Conservation (phyloP, 2,797 vertebrate species). For the Phrynocephalus vlangalii region DNA sequence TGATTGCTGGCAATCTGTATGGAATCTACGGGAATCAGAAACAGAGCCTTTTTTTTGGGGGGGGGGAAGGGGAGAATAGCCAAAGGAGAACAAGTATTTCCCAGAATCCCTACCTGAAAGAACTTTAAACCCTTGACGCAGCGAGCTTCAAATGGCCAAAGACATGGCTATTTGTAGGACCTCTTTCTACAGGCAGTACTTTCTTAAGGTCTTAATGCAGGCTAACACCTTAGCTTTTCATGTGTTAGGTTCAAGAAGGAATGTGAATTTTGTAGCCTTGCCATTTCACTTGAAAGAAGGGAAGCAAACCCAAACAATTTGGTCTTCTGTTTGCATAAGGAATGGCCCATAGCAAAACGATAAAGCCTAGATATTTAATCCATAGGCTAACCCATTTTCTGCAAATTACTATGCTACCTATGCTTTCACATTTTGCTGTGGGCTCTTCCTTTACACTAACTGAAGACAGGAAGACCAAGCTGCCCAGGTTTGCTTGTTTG, state of each 20-base stretch:
- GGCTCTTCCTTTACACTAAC: neutral
- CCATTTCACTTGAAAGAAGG: no score
- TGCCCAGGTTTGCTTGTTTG: no score
- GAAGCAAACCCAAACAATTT: no score
- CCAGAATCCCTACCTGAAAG: neutral
- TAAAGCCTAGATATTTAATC: no score
- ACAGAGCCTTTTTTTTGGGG: neutral
- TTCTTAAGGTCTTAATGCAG: neutral
- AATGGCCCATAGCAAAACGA: no score
- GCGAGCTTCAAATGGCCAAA: neutral
- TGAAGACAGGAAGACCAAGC: neutral
- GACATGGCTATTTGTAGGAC: no score
- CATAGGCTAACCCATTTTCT: no score
- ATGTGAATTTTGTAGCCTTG: no score
- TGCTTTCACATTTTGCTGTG: neutral
- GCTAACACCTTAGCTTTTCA: no score
- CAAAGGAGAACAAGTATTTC: neutral
- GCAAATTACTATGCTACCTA: neutral
- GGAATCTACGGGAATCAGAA: neutral
- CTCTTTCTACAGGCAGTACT: neutral
- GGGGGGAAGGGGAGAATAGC: neutral
- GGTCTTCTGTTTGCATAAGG: no score
- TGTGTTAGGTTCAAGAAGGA: no score
- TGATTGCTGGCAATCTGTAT: conserved; percentile 10
- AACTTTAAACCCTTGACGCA: neutral